Conservation (phyloP, 2,113 vertebrate genomes). For the Chascanopsetta lugubris region DNA sequence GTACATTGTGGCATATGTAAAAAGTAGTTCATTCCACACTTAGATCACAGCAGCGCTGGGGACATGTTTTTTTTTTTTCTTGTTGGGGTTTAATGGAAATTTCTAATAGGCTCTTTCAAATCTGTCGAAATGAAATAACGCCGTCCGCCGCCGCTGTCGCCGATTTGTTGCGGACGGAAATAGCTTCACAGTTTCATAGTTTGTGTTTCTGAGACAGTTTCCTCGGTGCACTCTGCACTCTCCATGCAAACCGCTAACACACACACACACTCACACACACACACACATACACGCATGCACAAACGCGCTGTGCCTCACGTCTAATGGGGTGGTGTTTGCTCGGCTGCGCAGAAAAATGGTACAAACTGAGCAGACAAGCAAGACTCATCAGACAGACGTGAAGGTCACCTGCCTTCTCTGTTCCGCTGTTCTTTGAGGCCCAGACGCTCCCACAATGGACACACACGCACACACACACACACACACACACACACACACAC, state of each 20-base stretch:
- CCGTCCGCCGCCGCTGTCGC: slow-evolving; percentile 59
- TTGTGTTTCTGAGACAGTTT: slow-evolving; percentile 54
- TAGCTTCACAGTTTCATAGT: slow-evolving; percentile 72
- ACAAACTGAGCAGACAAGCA: slow-evolving; percentile 65
- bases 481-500: slow-evolving; percentile 36
- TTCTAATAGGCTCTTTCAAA: slow-evolving; percentile 77
- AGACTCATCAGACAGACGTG: slow-evolving; percentile 68
- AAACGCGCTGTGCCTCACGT: slow-evolving; percentile 38
- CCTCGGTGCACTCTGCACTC: slow-evolving; percentile 40
- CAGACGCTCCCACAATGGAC: slow-evolving; percentile 49
- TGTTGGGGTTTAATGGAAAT: slow-evolving; percentile 77
- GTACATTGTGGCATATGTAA: slow-evolving; percentile 75
- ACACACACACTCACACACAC: slow-evolving; percentile 29
- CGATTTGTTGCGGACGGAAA: slow-evolving; percentile 69
- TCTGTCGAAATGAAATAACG: slow-evolving; percentile 77
- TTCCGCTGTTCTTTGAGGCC: slow-evolving; percentile 41
- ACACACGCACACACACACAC: slow-evolving; percentile 34
- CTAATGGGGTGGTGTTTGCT: slow-evolving; percentile 65
- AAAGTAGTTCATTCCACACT: slow-evolving; percentile 82
- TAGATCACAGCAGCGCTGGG: slow-evolving; percentile 75
- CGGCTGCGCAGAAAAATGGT: slow-evolving; percentile 64
- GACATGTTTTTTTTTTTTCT: slow-evolving; percentile 76
- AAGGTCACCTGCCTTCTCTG: slow-evolving; percentile 73
- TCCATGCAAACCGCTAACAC: slow-evolving; percentile 32
- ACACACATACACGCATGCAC: slow-evolving; percentile 11